Conservation (phyloP, 2,113 vertebrate genomes). For the Ceuthmochares aereus region DNA sequence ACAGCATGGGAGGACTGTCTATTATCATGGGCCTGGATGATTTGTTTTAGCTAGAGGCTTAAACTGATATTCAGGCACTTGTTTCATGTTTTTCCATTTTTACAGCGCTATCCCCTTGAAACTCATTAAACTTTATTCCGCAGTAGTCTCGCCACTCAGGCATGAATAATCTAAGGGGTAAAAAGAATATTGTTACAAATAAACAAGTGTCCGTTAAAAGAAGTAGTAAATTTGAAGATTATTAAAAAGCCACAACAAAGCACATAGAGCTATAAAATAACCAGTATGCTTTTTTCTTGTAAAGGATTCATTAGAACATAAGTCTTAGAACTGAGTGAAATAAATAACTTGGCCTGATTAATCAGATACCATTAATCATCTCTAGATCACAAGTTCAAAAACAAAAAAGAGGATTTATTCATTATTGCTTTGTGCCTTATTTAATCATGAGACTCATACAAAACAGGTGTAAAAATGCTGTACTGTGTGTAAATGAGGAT, state of each 20-base stretch:
- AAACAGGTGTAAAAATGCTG: neutral
- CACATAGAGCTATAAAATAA: neutral
- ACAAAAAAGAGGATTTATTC: neutral
- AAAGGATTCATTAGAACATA: neutral
- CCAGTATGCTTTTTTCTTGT: neutral
- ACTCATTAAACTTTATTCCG: conserved; percentile 71
- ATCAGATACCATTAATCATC: neutral
- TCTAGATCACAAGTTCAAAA: neutral
- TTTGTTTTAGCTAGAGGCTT: conserved; percentile 26
- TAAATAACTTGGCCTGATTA: conserved; percentile 15
- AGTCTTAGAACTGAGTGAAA: conserved; percentile 7
- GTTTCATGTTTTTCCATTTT: conserved; percentile 53
- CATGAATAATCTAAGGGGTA: conserved; percentile 74
- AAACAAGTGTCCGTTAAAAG: conserved; percentile 52
- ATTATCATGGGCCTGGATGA: neutral
- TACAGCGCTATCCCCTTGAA: conserved; percentile 65
- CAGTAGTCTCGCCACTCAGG: conserved; percentile 56
- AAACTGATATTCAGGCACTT: conserved; percentile 59
- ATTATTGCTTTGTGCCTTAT: neutral
- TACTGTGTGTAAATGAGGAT: neutral
- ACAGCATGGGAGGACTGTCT: neutral
- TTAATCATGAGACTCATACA: neutral
- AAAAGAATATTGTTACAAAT: conserved; percentile 72
- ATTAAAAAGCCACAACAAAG: conserved; percentile 50
- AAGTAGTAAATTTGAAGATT: conserved; percentile 35